Evolutionary conservation across 2,888 invertebrate genomes (phyloP), one percentile per base, ranked within the genome.

Genomic region (Leptinotarsa tumamoca): DNA sequence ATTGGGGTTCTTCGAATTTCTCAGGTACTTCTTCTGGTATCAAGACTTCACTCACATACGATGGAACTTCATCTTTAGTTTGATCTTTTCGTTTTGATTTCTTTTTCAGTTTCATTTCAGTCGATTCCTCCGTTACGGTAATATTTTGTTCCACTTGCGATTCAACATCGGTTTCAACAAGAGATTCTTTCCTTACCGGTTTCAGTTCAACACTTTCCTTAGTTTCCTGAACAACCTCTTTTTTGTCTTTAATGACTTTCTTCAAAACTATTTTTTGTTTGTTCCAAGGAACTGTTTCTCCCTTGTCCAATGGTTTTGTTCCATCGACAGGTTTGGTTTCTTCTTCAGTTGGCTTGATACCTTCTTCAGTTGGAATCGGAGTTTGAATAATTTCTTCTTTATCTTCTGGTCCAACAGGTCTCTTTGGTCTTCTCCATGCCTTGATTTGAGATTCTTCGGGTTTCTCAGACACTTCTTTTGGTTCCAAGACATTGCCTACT

Each of bases 251-350:
- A 73, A 84, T 86, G 1, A 89, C 82, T 76, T 85, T 87, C 76
- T 91, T 92, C 33, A 92, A 83, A 58, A 85, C 87, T n/a, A 91
- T 89, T 79, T 90, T 90, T 87, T 94, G 93, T 83, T 93, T 91
- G 10, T 91, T 94, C 92, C 91, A 91, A n/a, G 91, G 90, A 79
- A 84, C 54, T 56, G 69, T 70, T 77, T 83, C 81, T 72, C 90
- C 89, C 49, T 72, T 66, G 92, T 43, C n/a, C 23, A 69, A 51
- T 50, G 56, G 50, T 68, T 77, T 77, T 69, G 17, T 67, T 70
- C 61, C 71, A 67, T 78, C 58, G 14, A 67, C 54, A n/a, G 63
- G 27, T 43, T n/a, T 43, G 3, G 4, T n/a, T 43, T 43, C 43
- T 43, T 43, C 43, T 43, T 43, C 54, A 43, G 61, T n/a, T n/a